phyloP scores from a whole-genome alignment of 2,888 invertebrate species.

The Heliconius ismenius region DNA sequence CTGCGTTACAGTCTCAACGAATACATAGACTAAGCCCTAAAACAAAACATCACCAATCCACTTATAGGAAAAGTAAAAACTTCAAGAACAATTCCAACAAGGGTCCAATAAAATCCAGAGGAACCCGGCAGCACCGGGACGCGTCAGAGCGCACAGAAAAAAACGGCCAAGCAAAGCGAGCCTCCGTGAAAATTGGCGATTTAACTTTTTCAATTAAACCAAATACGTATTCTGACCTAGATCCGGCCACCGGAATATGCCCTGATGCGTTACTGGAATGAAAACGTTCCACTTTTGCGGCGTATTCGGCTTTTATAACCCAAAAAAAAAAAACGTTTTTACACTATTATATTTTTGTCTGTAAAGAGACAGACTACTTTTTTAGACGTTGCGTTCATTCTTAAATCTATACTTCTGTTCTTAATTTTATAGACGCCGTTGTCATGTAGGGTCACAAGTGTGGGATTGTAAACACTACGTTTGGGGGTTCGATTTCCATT shows the following conservation, averaged over 20 bases:
- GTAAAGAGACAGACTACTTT: neutral
- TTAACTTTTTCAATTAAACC: conserved; percentile 62
- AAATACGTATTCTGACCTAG: conserved; percentile 48
- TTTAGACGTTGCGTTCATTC: neutral
- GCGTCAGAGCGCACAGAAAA: conserved; percentile 40
- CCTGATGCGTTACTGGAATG: conserved; percentile 62
- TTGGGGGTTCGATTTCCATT: neutral
- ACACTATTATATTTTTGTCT: neutral
- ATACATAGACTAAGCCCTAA: neutral
- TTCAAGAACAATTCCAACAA: conserved; percentile 43
- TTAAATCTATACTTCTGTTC: neutral
- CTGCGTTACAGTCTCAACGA: neutral
- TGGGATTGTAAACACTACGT: no score
- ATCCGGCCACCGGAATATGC: conserved; percentile 51
- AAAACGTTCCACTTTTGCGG: conserved; percentile 59
- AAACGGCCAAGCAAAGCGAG: conserved; percentile 43
- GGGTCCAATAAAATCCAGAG: conserved; percentile 44
- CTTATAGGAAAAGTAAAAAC: conserved; percentile 41
- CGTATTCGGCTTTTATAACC: conserved; percentile 52
- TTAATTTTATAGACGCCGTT: no score
- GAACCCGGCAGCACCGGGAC: conserved; percentile 43
- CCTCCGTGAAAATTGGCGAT: conserved; percentile 69
- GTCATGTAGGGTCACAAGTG: no score
- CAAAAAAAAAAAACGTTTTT: conserved; percentile 44
- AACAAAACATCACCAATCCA: conserved; percentile 35